A percentile compares a stretch with the other conserved stretches of the same genome.
Conservation (phyloP, 30 jellyfish, hydroid and myxozoan genomes). For the Hydra vulgaris region DNA sequence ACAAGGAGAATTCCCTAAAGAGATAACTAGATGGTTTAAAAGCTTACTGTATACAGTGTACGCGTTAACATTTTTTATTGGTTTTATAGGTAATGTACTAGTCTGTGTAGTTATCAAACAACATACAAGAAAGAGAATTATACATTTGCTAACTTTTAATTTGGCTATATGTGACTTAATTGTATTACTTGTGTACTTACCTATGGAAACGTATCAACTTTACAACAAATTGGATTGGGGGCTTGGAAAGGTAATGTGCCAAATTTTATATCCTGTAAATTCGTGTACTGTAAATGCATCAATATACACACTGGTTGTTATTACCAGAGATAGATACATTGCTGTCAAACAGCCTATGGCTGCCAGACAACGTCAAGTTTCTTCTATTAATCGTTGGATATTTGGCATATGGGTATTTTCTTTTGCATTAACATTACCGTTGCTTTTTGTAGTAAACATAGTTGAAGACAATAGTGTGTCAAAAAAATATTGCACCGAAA, state of each 20-base stretch:
- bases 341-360: constrained; percentile 67
- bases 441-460: constrained; percentile 42
- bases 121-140: constrained; percentile 45
- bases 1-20: background rate
- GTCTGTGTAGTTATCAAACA: constrained; percentile 43
- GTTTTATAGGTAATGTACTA: constrained; percentile 57
- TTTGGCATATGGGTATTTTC: constrained; percentile 58
- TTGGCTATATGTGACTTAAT: constrained; percentile 62
- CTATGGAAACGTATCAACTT: constrained; percentile 48
- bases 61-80: constrained; percentile 38
- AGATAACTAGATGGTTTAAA: constrained; percentile 14
- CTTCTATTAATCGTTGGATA: constrained; percentile 26
- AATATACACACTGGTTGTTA: constrained; percentile 68
- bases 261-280: constrained; percentile 42
- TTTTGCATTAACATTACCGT: constrained; percentile 55
- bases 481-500: constrained; percentile 46
- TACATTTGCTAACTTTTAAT: constrained; percentile 61
- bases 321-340: constrained; percentile 69
- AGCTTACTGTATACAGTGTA: constrained; percentile 1
- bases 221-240: constrained; percentile 55
- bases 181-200: constrained; percentile 54
- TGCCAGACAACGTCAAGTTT: constrained; percentile 28
- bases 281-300: constrained; percentile 70
- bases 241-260: constrained; percentile 63
- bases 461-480: background rate